phyloP scores from a whole-genome alignment of 2,113 vertebrate species.

The Holacanthus passer region DNA sequence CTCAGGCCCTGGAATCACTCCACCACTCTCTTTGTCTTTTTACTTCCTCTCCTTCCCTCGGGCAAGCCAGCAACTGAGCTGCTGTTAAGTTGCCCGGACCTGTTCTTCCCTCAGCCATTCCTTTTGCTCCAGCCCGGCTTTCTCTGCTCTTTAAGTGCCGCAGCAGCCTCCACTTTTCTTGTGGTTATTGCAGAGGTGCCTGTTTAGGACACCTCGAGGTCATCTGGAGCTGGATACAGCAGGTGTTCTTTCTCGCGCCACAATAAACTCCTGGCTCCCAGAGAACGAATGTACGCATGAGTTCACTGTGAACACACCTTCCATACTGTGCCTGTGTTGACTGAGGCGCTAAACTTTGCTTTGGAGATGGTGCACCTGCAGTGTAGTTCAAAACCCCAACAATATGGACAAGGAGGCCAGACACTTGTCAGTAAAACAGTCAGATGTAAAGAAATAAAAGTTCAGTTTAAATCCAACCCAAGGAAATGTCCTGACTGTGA shows the following conservation, averaged over 20 bases:
- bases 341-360: background rate
- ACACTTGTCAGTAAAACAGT: background rate
- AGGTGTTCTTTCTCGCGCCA: conserved; percentile 21
- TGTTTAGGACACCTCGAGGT: conserved; percentile 32
- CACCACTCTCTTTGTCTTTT: conserved; percentile 19
- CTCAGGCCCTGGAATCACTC: conserved; percentile 5
- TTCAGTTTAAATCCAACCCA: background rate
- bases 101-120: conserved; percentile 10
- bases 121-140: conserved; percentile 21
- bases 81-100: conserved; percentile 14
- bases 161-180: conserved; percentile 22
- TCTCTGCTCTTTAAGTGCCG: conserved; percentile 6
- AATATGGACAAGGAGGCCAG: background rate
- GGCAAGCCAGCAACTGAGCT: conserved; percentile 23
- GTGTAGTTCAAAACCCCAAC: background rate
- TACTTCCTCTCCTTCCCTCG: conserved; percentile 18
- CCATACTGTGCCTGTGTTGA: background rate
- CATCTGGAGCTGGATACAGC: conserved; percentile 15
- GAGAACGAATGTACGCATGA: background rate
- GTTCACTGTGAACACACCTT: background rate
- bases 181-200: conserved; percentile 31
- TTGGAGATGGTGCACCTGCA: background rate
- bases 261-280: background rate
- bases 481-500: background rate
- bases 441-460: background rate